These are phyloP conservation scores for Chaenogobius annularis DNA, from an alignment of 2,113 vertebrate genomes.

Conservation along the genomic window DNA sequence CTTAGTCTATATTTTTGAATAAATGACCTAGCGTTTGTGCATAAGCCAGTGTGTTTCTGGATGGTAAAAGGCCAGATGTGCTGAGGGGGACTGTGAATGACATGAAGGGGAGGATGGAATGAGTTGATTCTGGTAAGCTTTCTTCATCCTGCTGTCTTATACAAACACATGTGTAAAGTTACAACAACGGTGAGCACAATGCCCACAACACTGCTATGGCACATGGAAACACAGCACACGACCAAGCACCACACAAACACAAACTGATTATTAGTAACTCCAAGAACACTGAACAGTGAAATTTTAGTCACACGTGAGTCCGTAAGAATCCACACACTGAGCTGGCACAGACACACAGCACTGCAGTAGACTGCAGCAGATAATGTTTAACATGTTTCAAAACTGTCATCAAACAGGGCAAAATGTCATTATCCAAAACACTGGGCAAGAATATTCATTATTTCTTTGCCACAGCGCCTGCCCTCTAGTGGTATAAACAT, in stretches of 20 bases:
- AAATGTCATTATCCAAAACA: constrained; percentile 10
- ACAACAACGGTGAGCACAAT: constrained; percentile 56
- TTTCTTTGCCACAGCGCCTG: background rate
- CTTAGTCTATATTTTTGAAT: background rate
- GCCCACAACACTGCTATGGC: constrained; percentile 39
- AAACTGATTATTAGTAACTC: constrained; percentile 26
- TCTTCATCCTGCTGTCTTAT: constrained; percentile 61
- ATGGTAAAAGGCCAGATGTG: constrained; percentile 55
- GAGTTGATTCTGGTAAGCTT: constrained; percentile 63
- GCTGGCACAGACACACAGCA: constrained; percentile 37
- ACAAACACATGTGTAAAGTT: constrained; percentile 45
- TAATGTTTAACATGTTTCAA: constrained; percentile 46
- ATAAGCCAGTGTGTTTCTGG: constrained; percentile 55
- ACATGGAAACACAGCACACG: constrained; percentile 21
- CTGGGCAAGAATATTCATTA: background rate
- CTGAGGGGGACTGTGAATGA: constrained; percentile 55
- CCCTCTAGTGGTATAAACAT: too few species aligned
- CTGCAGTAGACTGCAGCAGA: constrained; percentile 44
- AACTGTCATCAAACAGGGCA: constrained; percentile 55
- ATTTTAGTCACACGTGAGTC: constrained; percentile 31
- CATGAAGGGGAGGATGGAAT: constrained; percentile 41
- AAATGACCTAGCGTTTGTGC: background rate
- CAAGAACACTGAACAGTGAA: constrained; percentile 29
- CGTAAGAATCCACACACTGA: constrained; percentile 27
- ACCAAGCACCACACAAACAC: constrained; percentile 31